These are phyloP conservation scores for Globodera ellingtonae DNA, from an alignment of 1,140 invertebrate species.

Conservation along the genomic window DNA sequence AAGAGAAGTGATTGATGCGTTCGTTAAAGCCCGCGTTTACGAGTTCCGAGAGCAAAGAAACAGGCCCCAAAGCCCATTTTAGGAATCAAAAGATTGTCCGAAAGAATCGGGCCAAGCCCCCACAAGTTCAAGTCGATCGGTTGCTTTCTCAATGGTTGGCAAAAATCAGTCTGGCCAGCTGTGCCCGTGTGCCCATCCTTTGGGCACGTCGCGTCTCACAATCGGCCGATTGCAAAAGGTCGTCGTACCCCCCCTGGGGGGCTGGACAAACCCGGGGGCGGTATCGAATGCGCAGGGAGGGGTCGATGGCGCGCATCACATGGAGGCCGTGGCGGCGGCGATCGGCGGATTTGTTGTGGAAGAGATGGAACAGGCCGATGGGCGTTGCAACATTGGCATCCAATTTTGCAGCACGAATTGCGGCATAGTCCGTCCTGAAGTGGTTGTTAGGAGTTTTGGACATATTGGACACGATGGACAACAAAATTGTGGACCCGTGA, in stretches of 20 bases:
- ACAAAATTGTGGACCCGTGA: conserved; percentile 12
- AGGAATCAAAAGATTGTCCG: too few relatives aligned
- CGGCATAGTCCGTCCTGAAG: conserved; percentile 18
- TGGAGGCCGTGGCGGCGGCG: conserved; percentile 47
- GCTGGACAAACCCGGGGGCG: conserved; percentile 33
- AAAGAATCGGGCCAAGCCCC: too few relatives aligned
- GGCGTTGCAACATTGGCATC: conserved; percentile 19
- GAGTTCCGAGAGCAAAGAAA: too few relatives aligned
- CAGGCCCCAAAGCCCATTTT: too few relatives aligned
- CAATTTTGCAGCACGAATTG: neutral
- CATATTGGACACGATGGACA: conserved; percentile 7
- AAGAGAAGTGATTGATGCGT: neutral
- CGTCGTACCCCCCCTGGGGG: neutral
- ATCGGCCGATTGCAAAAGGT: neutral
- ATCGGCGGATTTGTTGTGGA: neutral
- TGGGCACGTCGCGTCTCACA: neutral
- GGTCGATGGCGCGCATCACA: conserved; percentile 59
- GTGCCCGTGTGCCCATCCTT: conserved; percentile 19
- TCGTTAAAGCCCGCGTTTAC: neutral
- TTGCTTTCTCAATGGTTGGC: neutral
- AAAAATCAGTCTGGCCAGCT: conserved; percentile 5
- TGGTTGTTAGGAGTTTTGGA: neutral
- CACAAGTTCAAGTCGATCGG: too few relatives aligned
- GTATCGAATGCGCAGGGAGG: conserved; percentile 58
- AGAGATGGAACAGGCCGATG: conserved; percentile 50